phyloP scores from a whole-genome alignment of 2,888 invertebrate species.

The Neoaliturus tenellus region DNA sequence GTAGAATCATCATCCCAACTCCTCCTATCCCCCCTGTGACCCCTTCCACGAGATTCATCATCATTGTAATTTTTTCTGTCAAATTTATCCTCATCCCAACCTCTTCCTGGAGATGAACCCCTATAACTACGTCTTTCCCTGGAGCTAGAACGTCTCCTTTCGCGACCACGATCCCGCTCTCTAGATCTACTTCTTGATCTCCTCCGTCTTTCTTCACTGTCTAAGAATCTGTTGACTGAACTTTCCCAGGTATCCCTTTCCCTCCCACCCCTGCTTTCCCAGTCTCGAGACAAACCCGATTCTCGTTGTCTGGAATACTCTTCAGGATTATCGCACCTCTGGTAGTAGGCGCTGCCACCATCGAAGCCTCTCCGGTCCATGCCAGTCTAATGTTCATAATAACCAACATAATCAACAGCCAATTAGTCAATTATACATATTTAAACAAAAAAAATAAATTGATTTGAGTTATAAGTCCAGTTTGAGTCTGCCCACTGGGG shows the following conservation, averaged over 20 bases:
- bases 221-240: constrained; percentile 65
- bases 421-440: constrained; percentile 57
- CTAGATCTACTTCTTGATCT: constrained; percentile 62
- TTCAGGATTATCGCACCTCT: constrained; percentile 54
- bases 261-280: constrained; percentile 37
- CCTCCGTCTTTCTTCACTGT: constrained; percentile 61
- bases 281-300: constrained; percentile 27
- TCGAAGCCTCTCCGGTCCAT: constrained; percentile 63
- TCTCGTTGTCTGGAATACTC: constrained; percentile 54
- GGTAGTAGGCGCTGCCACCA: constrained; percentile 55
- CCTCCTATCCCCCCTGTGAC: constrained; percentile 69
- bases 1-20: constrained; percentile 69
- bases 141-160: constrained; percentile 59
- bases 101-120: constrained; percentile 42
- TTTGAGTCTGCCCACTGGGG: constrained; percentile 52
- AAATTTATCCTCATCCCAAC: constrained; percentile 36
- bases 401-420: constrained; percentile 61
- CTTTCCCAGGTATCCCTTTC: constrained; percentile 63
- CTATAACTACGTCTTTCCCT: constrained; percentile 48
- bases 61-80: constrained; percentile 62
- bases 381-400: constrained; percentile 59
- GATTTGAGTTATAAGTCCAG: constrained; percentile 17
- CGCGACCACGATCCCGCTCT: constrained; percentile 62
- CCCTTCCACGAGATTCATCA: constrained; percentile 63
- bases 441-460: constrained; percentile 39